Conservation (phyloP, 2,797 vertebrate genomes). For the Spinibarbus caldwelli region DNA sequence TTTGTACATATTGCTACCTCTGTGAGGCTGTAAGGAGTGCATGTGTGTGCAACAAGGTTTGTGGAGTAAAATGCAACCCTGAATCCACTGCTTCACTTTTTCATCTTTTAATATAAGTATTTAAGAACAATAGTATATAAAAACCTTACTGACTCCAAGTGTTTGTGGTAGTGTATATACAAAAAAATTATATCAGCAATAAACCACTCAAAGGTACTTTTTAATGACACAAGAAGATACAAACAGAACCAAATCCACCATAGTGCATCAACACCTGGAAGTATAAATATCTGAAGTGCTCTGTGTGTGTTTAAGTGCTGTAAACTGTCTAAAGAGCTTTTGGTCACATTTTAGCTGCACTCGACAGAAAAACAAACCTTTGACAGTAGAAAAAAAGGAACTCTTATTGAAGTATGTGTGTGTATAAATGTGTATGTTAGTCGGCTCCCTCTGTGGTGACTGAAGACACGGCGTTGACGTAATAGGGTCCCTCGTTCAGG, state of each 20-base stretch:
- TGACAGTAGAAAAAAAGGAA: neutral
- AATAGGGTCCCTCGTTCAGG: conserved; percentile 90
- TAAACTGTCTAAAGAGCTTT: conserved; percentile 15
- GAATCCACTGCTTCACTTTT: no score
- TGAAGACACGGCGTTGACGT: conserved; percentile 84
- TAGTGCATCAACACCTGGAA: no score
- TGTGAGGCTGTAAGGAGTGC: conserved; percentile 15
- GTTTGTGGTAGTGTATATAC: neutral
- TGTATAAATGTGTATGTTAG: conserved; percentile 64
- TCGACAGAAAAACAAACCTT: neutral
- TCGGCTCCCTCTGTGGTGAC: conserved; percentile 92
- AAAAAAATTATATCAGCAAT: neutral
- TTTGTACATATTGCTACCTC: conserved; percentile 36
- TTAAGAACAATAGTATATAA: no score
- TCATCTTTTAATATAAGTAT: no score
- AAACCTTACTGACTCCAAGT: no score
- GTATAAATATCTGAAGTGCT: neutral
- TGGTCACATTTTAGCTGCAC: neutral
- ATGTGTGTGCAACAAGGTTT: conserved; percentile 4
- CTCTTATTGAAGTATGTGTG: neutral
- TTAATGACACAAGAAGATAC: neutral
- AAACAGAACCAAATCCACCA: neutral
- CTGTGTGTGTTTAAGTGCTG: conserved; percentile 15
- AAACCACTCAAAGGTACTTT: neutral
- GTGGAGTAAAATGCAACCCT: conserved; percentile 6